Evolutionary conservation across 2,888 invertebrate genomes (phyloP).

Genomic region (Drosophila crucigera): DNA sequence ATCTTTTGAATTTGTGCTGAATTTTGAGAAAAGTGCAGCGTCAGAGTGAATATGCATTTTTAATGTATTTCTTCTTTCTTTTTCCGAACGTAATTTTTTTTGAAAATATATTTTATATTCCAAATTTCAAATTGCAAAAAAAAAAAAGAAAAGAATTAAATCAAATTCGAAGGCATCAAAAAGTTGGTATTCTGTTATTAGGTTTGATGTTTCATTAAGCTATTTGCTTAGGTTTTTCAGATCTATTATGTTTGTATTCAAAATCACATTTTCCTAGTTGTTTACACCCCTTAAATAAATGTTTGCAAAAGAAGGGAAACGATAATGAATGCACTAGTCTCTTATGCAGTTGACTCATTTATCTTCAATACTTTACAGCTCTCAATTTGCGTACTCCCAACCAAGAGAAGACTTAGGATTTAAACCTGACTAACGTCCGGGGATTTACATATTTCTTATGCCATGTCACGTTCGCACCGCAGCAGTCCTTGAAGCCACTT

Average conservation of each 20-base stretch:
- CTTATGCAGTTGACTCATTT: slow-evolving; percentile 45
- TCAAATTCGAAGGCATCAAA: not conserved
- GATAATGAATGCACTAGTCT: slow-evolving; percentile 21
- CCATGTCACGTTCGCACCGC: slow-evolving; percentile 60
- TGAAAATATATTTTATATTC: not conserved
- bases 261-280: not conserved
- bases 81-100: not conserved
- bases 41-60: not conserved
- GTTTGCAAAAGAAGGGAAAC: not conserved
- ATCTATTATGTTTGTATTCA: not conserved
- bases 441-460: slow-evolving; percentile 66
- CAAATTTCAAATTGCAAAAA: not conserved
- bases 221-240: not conserved
- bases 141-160: not conserved
- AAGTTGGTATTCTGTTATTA: not conserved
- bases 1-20: not conserved
- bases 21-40: not conserved
- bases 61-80: not conserved
- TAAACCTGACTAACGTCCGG: slow-evolving; percentile 63
- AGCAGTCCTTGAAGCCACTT: slow-evolving; percentile 32
- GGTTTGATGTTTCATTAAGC: not conserved
- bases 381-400: slow-evolving; percentile 53
- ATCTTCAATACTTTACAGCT: slow-evolving; percentile 57
- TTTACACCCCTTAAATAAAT: not conserved
- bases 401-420: slow-evolving; percentile 51